These are phyloP conservation scores for Nomia melanderi DNA, from an alignment of 1,140 invertebrate genomes.

Conservation along the genomic window DNA sequence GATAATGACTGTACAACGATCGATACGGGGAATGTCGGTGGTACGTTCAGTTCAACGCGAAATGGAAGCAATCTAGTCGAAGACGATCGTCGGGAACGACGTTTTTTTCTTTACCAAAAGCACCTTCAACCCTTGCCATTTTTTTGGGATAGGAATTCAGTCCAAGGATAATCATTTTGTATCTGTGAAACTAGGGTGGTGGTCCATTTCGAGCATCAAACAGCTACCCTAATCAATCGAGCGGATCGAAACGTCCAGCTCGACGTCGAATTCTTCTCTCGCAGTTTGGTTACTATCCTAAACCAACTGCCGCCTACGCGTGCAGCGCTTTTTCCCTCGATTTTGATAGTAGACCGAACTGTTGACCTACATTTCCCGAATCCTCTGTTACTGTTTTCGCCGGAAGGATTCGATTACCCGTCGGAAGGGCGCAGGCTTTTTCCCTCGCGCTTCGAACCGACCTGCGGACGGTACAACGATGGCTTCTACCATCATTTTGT, in stretches of 20 bases:
- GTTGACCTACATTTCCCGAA: not conserved
- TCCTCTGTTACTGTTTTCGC: not conserved
- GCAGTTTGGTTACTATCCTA: not conserved
- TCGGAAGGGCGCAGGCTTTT: too few relatives aligned
- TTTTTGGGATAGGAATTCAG: not conserved
- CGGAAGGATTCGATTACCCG: not conserved
- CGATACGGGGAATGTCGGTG: not conserved
- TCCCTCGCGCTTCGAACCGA: not conserved
- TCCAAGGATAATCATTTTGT: not conserved
- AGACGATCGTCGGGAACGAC: too few relatives aligned
- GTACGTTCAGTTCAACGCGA: not conserved
- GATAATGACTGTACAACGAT: not conserved
- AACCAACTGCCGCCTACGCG: not conserved
- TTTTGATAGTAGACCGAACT: not conserved
- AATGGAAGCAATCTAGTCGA: too few relatives aligned
- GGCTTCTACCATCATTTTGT: conserved; percentile 26
- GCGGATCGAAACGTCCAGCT: not conserved
- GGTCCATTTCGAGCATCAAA: not conserved
- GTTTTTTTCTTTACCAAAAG: not conserved
- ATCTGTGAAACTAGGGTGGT: not conserved
- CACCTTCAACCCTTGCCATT: not conserved
- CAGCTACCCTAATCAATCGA: not conserved
- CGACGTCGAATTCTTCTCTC: not conserved
- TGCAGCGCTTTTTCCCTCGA: too few relatives aligned
- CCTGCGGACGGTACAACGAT: not conserved